These are phyloP conservation scores for Coenonympha arcania DNA, from an alignment of 2,888 invertebrate genomes.

Conservation along the genomic window DNA sequence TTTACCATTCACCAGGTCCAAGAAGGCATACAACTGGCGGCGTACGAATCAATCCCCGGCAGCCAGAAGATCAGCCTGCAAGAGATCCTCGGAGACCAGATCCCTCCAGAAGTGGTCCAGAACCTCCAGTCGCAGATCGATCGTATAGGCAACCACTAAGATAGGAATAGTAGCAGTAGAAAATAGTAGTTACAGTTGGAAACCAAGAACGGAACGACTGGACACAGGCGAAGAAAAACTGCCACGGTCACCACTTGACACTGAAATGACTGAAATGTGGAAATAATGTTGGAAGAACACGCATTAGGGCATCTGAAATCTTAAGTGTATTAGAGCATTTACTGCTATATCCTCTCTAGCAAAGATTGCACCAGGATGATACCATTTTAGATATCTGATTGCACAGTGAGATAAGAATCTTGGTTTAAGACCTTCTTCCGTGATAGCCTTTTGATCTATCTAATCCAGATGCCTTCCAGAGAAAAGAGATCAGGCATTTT, in stretches of 20 bases:
- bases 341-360: too few relatives aligned
- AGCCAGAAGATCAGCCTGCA: conserved; percentile 88
- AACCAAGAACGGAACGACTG: conserved; percentile 15
- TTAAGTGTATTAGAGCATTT: too few relatives aligned
- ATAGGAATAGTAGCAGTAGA: conserved; percentile 23
- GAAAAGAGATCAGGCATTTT: too few relatives aligned
- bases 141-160: conserved; percentile 80
- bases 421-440: too few relatives aligned
- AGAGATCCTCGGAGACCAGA: conserved; percentile 87
- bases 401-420: too few relatives aligned
- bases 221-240: background rate
- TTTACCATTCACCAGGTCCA: conserved; percentile 72
- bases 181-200: conserved; percentile 6
- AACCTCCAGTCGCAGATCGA: conserved; percentile 90
- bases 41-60: conserved; percentile 89
- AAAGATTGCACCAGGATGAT: too few relatives aligned
- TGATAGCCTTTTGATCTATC: too few relatives aligned
- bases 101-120: conserved; percentile 90
- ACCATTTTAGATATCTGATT: too few relatives aligned
- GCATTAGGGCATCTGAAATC: too few relatives aligned
- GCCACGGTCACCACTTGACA: background rate
- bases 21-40: conserved; percentile 89
- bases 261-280: background rate
- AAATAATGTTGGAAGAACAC: too few relatives aligned
- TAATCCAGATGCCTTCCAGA: too few relatives aligned